A percentile compares a stretch with the other conserved stretches of the same genome.
Evolutionary conservation across 2,888 invertebrate species (phyloP).

Genomic region (Anthrax anthrax): DNA sequence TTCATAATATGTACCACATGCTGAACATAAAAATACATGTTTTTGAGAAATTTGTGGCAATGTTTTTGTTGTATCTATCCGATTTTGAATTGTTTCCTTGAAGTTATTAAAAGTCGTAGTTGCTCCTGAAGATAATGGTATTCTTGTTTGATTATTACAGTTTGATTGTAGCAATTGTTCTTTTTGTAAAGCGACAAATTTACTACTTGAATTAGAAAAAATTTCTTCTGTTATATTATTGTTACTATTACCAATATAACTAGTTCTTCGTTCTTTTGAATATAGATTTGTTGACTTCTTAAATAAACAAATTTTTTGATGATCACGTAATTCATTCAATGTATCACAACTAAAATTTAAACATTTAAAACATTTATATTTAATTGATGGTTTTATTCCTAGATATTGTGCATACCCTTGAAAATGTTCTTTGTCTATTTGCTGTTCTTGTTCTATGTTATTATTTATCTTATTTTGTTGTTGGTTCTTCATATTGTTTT

Average conservation of each 20-base stretch:
- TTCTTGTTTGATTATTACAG: neutral
- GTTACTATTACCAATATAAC: neutral
- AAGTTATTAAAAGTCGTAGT: no score
- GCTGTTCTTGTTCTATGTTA: neutral
- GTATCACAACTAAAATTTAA: conserved; percentile 51
- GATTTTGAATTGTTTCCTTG: no score
- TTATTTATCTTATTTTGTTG: neutral
- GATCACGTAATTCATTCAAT: conserved; percentile 50
- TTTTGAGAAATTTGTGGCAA: conserved; percentile 11
- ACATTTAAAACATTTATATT: conserved; percentile 62
- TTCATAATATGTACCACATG: conserved; percentile 71
- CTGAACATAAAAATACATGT: conserved; percentile 67
- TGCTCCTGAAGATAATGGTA: no score
- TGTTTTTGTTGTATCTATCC: neutral
- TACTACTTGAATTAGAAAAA: neutral
- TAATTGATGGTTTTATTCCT: conserved; percentile 54
- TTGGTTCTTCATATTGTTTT: neutral
- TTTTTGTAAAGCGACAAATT: conserved; percentile 15
- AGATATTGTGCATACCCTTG: conserved; percentile 56
- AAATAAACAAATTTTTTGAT: conserved; percentile 45
- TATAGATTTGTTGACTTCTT: neutral
- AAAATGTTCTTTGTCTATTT: neutral
- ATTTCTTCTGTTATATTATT: neutral
- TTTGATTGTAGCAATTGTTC: conserved; percentile 24
- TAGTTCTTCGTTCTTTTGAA: neutral